These are phyloP conservation scores for Ochropacha duplaris DNA, from an alignment of 2,888 invertebrate genomes.

Conservation along the genomic window DNA sequence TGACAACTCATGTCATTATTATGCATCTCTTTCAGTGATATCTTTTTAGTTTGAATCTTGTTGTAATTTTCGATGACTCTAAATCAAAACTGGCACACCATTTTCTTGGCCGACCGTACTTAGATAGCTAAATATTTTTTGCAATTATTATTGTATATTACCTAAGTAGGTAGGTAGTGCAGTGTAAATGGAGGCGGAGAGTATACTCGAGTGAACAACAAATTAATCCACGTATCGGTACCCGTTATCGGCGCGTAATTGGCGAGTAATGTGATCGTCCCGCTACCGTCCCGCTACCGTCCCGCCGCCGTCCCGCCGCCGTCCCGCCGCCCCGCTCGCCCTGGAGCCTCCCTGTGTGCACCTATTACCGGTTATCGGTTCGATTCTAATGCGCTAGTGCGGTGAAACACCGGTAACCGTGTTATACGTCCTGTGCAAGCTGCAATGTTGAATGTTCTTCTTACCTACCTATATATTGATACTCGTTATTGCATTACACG, in stretches of 20 bases:
- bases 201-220: not conserved
- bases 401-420: not conserved
- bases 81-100: too few species aligned
- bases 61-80: too few species aligned
- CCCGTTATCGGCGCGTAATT: conserved; percentile 5
- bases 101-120: too few species aligned
- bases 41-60: too few species aligned
- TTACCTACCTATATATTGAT: not conserved
- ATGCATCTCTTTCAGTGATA: too few species aligned
- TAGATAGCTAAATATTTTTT: too few species aligned
- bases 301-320: not conserved
- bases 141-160: too few species aligned
- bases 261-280: conserved; percentile 6
- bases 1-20: too few species aligned
- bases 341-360: not conserved
- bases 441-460: not conserved
- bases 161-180: too few species aligned
- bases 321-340: not conserved
- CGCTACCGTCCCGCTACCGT: not conserved
- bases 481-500: not conserved
- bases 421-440: not conserved
- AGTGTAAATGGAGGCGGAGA: too few species aligned
- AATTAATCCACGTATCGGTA: not conserved
- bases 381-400: not conserved
- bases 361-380: conserved; percentile 5